phyloP scores from a whole-genome alignment of 2,113 vertebrate species.

The Oreochromis niloticus region DNA sequence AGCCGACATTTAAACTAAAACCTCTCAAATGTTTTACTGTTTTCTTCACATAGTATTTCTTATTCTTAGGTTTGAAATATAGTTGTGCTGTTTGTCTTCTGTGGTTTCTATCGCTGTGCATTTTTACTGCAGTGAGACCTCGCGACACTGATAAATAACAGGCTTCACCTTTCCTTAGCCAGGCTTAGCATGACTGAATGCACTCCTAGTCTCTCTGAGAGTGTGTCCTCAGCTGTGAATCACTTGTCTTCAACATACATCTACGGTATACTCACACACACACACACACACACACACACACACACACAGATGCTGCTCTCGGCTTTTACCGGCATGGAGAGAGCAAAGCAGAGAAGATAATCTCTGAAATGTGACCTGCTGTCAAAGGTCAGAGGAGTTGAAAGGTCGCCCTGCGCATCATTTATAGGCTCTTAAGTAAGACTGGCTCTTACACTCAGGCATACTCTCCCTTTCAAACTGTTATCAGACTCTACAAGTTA shows the following conservation, averaged over 20 bases:
- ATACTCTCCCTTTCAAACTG: slow-evolving; percentile 72
- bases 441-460: slow-evolving; percentile 71
- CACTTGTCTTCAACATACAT: slow-evolving; percentile 41
- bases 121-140: slow-evolving; percentile 57
- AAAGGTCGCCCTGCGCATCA: slow-evolving; percentile 84
- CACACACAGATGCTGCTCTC: slow-evolving; percentile 22
- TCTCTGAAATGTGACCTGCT: slow-evolving; percentile 79
- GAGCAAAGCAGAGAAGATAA: slow-evolving; percentile 79
- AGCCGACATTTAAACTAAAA: not conserved
- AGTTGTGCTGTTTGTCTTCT: slow-evolving; percentile 22
- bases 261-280: not conserved
- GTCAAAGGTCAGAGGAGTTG: slow-evolving; percentile 87
- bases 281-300: not conserved
- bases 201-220: slow-evolving; percentile 50
- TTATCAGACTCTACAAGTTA: slow-evolving; percentile 69
- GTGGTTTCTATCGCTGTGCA: slow-evolving; percentile 38
- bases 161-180: slow-evolving; percentile 50
- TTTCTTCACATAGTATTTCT: slow-evolving; percentile 12
- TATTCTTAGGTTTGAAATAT: slow-evolving; percentile 28
- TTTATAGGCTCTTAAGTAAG: slow-evolving; percentile 91
- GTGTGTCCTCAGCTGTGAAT: slow-evolving; percentile 69
- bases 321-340: slow-evolving; percentile 47
- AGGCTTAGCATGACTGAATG: slow-evolving; percentile 59
- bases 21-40: slow-evolving; percentile 4
- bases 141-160: slow-evolving; percentile 59